Evolutionary conservation across 1,140 invertebrate species (phyloP), one percentile per base, ranked within the genome.

Genomic region (Bombus confusus): DNA sequence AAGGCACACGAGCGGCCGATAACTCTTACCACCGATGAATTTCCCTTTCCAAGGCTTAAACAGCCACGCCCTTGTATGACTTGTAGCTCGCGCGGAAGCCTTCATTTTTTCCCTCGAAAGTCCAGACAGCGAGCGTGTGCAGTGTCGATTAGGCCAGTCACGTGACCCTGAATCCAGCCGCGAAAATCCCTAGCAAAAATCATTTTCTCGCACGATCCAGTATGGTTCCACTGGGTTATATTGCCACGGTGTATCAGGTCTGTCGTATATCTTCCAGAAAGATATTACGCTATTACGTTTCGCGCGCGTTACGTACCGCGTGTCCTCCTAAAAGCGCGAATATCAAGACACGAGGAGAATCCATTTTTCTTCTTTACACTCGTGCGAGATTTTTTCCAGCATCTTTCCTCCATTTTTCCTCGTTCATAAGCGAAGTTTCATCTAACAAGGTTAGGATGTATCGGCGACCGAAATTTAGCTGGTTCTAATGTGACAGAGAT

Each of bases 201-300:
- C 25, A 80, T 80, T 71, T 57, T 80, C 66, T 69, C 43, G 28
- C 62, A 43, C 39, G 57, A 78, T 15, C 57, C 37, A 2, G 25
- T 28, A 41, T 25, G 15, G 22, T 77, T 28, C 25, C 10, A 6
- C 3, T 1, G 31, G 3, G 34, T 18, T 62, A 37, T 47, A 47
- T 37, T 52, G 28, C 76, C 22, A 43, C 9, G 59, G 18, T 34
- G n/a, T 66, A 79, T 66, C 59, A 41, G 57, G 12, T 13, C n/a
- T 9, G 59, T 66, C 39, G 59, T 79, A 66, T 66, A 79, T 79
- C 59, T 79, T 79, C 59, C 28, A 34, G 39, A 64, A 34, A 62
- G 76, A 79, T 79, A 66, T 66, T 79, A 79, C 39, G n/a, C 18
- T 66, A 39, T 79, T 79, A 43, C 39, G n/a, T 78, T 5, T n/a